phyloP scores from a whole-genome alignment of 2,888 invertebrate species.

The Andricus curvator region DNA sequence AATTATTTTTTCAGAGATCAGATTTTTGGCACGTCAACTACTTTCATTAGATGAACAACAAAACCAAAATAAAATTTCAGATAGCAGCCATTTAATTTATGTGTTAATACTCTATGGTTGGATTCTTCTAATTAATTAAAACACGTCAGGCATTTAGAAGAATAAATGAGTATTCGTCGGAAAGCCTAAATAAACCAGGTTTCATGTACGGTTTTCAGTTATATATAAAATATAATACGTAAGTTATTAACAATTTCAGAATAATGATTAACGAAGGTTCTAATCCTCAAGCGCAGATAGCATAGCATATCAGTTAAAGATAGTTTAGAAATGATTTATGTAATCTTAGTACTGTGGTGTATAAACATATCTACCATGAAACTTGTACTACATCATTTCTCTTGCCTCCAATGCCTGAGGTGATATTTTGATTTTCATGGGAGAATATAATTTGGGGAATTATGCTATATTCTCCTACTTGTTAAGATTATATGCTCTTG shows the following conservation, averaged over 20 bases:
- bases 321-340: not conserved
- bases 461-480: not conserved
- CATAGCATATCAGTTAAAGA: not conserved
- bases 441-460: not conserved
- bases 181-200: too few relatives aligned
- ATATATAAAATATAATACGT: not conserved
- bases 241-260: not conserved
- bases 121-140: too few relatives aligned
- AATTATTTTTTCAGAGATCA: too few relatives aligned
- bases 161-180: too few relatives aligned
- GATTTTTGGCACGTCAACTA: too few relatives aligned
- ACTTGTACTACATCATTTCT: not conserved
- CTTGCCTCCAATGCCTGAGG: not conserved
- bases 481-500: not conserved
- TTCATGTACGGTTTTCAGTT: not conserved
- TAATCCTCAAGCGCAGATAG: not conserved
- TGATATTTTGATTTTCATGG: not conserved
- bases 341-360: not conserved
- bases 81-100: too few relatives aligned
- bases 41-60: too few relatives aligned
- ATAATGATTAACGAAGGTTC: not conserved
- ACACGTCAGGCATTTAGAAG: too few relatives aligned
- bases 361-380: not conserved
- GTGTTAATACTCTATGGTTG: too few relatives aligned
- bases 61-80: too few relatives aligned